Base-by-base conservation (phyloP, 2,113 vertebrate species). In the Scophthalmus maximus region DNA sequence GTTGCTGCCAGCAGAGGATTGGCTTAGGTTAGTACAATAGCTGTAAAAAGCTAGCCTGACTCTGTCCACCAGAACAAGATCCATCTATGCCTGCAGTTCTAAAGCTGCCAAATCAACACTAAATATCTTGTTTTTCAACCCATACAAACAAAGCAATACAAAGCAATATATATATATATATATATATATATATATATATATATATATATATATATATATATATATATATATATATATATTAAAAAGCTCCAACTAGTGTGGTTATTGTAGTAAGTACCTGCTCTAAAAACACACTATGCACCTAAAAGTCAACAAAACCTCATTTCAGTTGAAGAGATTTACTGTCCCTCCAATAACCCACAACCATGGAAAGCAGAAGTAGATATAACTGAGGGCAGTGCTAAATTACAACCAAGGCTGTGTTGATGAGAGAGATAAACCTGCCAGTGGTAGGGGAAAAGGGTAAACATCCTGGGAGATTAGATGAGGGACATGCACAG, bases 381-480 rank as follows among this genome's bases (percentile, higher is more conserved):
- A 60, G 51, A 68, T 76, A 64, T 51, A 79, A 70, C 61, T 62
- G 78, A 71, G 69, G 58, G 58, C 50, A 80, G 84, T 53, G 36
- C 82, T 68, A 50, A 83, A 66, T 79, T 85, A 78, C 58, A 68
- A 62, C 30, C 34, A 27, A 71, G 60, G 46, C 67, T 73, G 70
- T 55, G 69, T 60, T 5, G 83, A 88, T 89, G 74, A 59, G 29
- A 63, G 66, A 73, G 85, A 88, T 88, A 91, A 88, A 75, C 68
- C 49, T 58, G 68, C 70, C 26, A 14, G 79, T 76, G 38, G 64
- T 44, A 29, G 65, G 59, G 58, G 66, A 8, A 76, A 73, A 82
- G 78, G 81, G 87, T 89, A 89, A 90, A 90, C 87, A 92, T 75
- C 69, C 82, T 84, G 57, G 50, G 68, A 81, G 78, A 87, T 89